Evolutionary conservation across 2,888 invertebrate genomes (phyloP).

Genomic region (Eupelmus urozonus): DNA sequence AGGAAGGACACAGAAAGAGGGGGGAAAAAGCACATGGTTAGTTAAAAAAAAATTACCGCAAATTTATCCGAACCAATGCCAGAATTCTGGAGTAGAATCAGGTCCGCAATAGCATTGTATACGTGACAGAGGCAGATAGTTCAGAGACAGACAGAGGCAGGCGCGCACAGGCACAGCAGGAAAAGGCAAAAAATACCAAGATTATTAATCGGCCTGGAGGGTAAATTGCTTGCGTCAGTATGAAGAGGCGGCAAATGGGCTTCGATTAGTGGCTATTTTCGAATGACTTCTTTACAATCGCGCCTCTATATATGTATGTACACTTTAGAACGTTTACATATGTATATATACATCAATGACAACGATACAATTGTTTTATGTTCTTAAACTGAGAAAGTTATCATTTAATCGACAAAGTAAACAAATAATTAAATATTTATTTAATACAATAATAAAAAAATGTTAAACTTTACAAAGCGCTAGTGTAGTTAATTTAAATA

Average conservation of each 20-base stretch:
- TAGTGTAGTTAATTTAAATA: too few relatives aligned
- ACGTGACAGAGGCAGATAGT: neutral
- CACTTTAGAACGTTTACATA: too few relatives aligned
- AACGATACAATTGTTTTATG: too few relatives aligned
- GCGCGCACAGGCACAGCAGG: conserved; percentile 46
- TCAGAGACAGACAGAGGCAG: conserved; percentile 30
- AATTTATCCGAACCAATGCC: conserved; percentile 74
- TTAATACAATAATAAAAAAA: too few relatives aligned
- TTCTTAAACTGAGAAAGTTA: too few relatives aligned
- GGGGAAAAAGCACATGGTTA: conserved; percentile 54
- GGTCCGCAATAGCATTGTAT: neutral
- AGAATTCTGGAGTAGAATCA: conserved; percentile 53
- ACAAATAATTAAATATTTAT: too few relatives aligned
- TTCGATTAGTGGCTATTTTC: conserved; percentile 49
- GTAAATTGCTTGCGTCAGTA: conserved; percentile 51
- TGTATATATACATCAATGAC: too few relatives aligned
- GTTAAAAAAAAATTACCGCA: conserved; percentile 75
- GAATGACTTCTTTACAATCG: too few relatives aligned
- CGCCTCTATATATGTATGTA: too few relatives aligned
- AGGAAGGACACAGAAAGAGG: too few relatives aligned
- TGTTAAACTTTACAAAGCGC: too few relatives aligned
- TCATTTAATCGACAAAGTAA: too few relatives aligned
- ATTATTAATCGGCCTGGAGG: conserved; percentile 54
- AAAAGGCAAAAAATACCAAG: conserved; percentile 53
- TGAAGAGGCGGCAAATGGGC: conserved; percentile 40